These are phyloP conservation scores for Epiblema foenella DNA, from an alignment of 2,888 invertebrate genomes.

Conservation along the genomic window DNA sequence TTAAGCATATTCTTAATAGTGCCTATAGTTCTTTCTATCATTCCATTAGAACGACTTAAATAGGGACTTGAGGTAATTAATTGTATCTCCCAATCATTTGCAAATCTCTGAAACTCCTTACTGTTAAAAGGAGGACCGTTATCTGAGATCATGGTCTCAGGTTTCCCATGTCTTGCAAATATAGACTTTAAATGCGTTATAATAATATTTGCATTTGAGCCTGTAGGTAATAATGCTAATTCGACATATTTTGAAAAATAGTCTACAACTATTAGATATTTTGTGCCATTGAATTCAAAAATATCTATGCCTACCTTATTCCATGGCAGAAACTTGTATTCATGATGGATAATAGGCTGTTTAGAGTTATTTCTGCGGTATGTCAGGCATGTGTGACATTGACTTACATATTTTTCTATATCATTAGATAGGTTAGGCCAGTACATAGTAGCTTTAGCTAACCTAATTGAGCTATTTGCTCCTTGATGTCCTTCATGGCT, in stretches of 20 bases:
- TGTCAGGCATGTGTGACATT: conserved; percentile 26
- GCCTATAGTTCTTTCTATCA: no score
- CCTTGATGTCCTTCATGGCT: conserved; percentile 42
- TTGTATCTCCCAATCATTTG: no score
- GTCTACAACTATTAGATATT: conserved; percentile 43
- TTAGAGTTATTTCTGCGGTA: conserved; percentile 18
- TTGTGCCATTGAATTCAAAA: conserved; percentile 42
- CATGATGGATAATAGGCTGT: conserved; percentile 30
- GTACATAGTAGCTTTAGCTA: conserved; percentile 40
- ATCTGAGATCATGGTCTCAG: neutral
- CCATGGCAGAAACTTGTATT: conserved; percentile 41
- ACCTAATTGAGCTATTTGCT: conserved; percentile 26
- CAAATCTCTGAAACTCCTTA: no score
- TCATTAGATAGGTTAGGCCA: conserved; percentile 33
- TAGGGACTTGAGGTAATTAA: no score
- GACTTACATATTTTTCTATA: neutral
- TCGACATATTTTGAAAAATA: conserved; percentile 45
- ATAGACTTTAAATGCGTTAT: conserved; percentile 38
- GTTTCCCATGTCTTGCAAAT: conserved; percentile 44
- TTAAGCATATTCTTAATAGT: no score
- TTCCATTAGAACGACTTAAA: no score
- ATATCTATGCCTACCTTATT: conserved; percentile 34
- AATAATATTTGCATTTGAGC: neutral
- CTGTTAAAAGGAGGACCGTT: no score
- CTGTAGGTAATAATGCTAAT: conserved; percentile 18